A percentile compares a stretch with the other conserved stretches of the same genome.
Evolutionary conservation across 2,888 invertebrate genomes (phyloP).

Genomic region (Drosophila antonietae): DNA sequence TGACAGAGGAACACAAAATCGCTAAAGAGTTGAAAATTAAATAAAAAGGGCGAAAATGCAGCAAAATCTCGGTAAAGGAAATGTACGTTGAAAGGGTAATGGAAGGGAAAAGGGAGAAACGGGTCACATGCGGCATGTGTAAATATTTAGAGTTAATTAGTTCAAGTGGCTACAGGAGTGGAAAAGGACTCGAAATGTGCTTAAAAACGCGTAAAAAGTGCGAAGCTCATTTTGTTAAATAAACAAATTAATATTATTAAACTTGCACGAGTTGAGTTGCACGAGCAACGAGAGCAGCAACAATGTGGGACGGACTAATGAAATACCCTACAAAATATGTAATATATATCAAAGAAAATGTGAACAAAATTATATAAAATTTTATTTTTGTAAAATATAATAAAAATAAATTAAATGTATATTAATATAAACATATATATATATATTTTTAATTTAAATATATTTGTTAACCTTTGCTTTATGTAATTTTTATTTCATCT

Average conservation of each 20-base stretch:
- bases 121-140: constrained; percentile 48
- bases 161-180: constrained; percentile 40
- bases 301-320: background rate
- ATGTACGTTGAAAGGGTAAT: background rate
- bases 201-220: constrained; percentile 70
- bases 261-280: constrained; percentile 42
- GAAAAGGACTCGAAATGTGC: constrained; percentile 46
- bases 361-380: background rate
- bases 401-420: background rate
- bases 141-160: constrained; percentile 71
- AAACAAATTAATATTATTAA: constrained; percentile 74
- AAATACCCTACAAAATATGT: constrained; percentile 17
- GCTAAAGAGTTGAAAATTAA: constrained; percentile 48
- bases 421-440: too few species aligned
- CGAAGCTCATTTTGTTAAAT: constrained; percentile 69
- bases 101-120: background rate
- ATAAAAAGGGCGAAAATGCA: background rate
- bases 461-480: too few species aligned
- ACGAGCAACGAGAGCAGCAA: background rate
- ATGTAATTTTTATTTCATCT: too few species aligned
- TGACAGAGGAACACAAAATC: constrained; percentile 40
- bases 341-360: too few species aligned
- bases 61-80: background rate
- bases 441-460: too few species aligned
- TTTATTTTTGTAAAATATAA: background rate